Conservation (phyloP, 2,888 invertebrate genomes). For the Raillietiella orientalis region DNA sequence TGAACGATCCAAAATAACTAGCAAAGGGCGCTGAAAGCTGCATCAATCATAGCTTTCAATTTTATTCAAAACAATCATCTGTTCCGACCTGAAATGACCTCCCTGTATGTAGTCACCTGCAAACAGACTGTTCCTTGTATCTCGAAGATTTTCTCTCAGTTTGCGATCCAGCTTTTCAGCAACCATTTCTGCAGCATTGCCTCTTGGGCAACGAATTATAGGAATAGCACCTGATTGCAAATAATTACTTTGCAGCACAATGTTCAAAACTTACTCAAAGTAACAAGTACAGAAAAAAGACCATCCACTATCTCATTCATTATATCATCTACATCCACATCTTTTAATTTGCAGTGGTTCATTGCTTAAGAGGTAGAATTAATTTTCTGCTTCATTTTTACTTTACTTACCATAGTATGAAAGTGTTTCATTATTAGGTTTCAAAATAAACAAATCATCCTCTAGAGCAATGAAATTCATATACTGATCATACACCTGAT, state of each 20-base stretch:
- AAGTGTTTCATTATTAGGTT: conserved; percentile 58
- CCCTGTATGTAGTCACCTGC: conserved; percentile 35
- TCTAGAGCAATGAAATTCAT: conserved; percentile 91
- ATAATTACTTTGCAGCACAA: not conserved
- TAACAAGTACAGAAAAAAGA: conserved; percentile 89
- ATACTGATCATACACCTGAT: conserved; percentile 77
- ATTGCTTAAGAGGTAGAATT: conserved; percentile 53
- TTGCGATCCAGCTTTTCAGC: conserved; percentile 90
- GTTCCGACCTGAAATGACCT: conserved; percentile 15
- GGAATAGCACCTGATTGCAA: conserved; percentile 31
- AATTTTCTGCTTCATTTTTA: not conserved
- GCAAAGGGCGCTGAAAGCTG: conserved; percentile 69
- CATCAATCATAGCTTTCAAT: conserved; percentile 15
- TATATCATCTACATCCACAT: conserved; percentile 73
- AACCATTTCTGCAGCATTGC: conserved; percentile 95
- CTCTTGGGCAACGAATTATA: conserved; percentile 65
- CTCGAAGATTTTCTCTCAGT: conserved; percentile 77
- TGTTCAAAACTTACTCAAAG: conserved; percentile 43
- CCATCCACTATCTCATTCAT: conserved; percentile 87
- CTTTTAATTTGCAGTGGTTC: conserved; percentile 70
- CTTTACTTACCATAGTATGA: conserved; percentile 71
- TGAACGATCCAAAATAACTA: conserved; percentile 71
- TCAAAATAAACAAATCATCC: conserved; percentile 79
- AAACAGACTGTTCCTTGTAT: conserved; percentile 83
- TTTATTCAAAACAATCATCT: conserved; percentile 2